Percentiles rank a stretch among this genome's conserved stretches.
phyloP scores from a whole-genome alignment of 2,797 vertebrate species.

The Characodon lateralis region DNA sequence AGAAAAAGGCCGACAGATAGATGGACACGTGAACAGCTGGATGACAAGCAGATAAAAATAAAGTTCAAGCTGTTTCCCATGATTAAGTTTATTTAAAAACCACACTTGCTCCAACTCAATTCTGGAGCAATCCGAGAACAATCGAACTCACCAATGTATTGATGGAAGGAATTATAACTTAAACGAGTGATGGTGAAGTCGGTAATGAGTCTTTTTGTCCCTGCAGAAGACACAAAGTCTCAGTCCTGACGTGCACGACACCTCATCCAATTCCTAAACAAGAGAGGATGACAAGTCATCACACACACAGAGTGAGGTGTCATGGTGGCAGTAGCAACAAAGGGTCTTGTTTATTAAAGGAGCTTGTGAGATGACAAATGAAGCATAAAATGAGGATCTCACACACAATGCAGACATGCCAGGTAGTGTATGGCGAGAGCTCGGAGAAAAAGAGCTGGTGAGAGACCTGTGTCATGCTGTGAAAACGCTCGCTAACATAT shows the following conservation, averaged over 20 bases:
- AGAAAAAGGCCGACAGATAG: slow-evolving; percentile 6
- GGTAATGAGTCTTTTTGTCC: slow-evolving; percentile 34
- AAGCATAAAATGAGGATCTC: slow-evolving; percentile 76
- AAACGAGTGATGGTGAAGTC: slow-evolving; percentile 34
- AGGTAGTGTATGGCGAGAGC: slow-evolving; percentile 52
- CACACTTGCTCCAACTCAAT: slow-evolving; percentile 9
- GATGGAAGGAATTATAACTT: slow-evolving; percentile 40
- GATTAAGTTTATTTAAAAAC: slow-evolving; percentile 17
- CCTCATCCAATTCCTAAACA: slow-evolving; percentile 46
- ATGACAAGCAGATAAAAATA: slow-evolving; percentile 15
- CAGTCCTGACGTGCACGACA: slow-evolving; percentile 27
- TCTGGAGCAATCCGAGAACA: slow-evolving; percentile 19
- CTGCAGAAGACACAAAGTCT: slow-evolving; percentile 13
- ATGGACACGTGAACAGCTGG: slow-evolving; percentile 13
- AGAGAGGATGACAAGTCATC: slow-evolving; percentile 32
- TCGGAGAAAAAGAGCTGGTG: slow-evolving; percentile 32
- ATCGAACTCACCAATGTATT: slow-evolving; percentile 33
- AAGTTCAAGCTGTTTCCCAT: slow-evolving; percentile 3
- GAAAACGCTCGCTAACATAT: slow-evolving; percentile 62
- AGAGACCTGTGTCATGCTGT: slow-evolving; percentile 45
- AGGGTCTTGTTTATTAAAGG: slow-evolving; percentile 74
- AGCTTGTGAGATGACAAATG: slow-evolving; percentile 68
- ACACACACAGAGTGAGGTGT: slow-evolving; percentile 13
- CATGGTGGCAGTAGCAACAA: slow-evolving; percentile 41
- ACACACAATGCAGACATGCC: slow-evolving; percentile 57